These are phyloP conservation scores for Drosophila gaucha DNA, from an alignment of 2,888 invertebrate genomes.

Conservation along the genomic window DNA sequence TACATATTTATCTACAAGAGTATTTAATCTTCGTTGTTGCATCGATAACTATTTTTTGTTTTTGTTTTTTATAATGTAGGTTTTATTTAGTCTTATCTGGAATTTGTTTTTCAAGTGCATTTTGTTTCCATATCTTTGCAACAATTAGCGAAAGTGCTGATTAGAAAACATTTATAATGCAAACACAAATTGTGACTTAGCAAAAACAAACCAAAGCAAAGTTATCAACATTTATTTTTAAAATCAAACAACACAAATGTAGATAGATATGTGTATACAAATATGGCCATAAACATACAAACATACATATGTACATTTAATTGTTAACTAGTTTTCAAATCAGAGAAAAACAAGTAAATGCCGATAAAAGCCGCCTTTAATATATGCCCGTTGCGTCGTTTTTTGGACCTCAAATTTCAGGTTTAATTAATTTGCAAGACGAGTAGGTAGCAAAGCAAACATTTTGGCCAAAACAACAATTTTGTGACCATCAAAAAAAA, in stretches of 20 bases:
- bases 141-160: slow-evolving; percentile 55
- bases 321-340: slow-evolving; percentile 51
- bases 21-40: neutral
- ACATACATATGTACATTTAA: slow-evolving; percentile 8
- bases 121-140: slow-evolving; percentile 40
- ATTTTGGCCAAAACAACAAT: slow-evolving; percentile 26
- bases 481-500: slow-evolving; percentile 4
- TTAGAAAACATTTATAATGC: slow-evolving; percentile 33
- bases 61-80: slow-evolving; percentile 4
- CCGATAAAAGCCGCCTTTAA: slow-evolving; percentile 33
- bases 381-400: slow-evolving; percentile 41
- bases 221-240: slow-evolving; percentile 46
- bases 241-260: too few relatives aligned
- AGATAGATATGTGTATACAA: too few relatives aligned
- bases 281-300: slow-evolving; percentile 6
- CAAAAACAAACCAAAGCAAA: slow-evolving; percentile 4
- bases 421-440: slow-evolving; percentile 47
- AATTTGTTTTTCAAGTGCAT: slow-evolving; percentile 42
- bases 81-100: slow-evolving; percentile 31
- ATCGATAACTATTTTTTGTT: neutral
- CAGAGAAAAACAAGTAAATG: slow-evolving; percentile 25
- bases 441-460: slow-evolving; percentile 24
- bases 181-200: slow-evolving; percentile 30
- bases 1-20: neutral
- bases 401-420: slow-evolving; percentile 28